phyloP scores from a whole-genome alignment of 2,113 vertebrate genomes.

The Dasyornis broadbenti region DNA sequence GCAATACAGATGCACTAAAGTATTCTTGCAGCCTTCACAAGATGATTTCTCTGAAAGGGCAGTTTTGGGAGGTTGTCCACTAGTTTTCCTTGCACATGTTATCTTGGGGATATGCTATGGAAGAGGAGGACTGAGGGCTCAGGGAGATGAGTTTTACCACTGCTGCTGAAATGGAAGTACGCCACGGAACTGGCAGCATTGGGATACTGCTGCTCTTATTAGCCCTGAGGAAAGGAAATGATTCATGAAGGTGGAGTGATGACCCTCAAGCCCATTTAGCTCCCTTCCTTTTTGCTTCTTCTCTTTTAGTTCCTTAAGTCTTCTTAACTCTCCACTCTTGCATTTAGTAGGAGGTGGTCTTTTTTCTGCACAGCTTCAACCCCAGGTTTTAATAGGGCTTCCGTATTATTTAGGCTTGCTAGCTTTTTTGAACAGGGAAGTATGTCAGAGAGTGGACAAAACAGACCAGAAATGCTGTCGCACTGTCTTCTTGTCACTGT shows the following conservation, averaged over 20 bases:
- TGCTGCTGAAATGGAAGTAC: background rate
- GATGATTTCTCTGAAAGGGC: background rate
- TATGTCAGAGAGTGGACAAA: background rate
- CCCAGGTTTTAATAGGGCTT: background rate
- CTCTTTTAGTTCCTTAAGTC: background rate
- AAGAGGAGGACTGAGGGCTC: background rate
- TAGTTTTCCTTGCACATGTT: background rate
- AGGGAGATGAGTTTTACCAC: background rate
- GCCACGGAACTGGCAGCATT: accelerated
- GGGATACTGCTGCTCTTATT: background rate
- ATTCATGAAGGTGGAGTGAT: background rate
- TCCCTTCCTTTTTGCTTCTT: background rate
- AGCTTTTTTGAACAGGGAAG: background rate
- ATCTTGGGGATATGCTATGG: background rate
- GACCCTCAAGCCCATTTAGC: background rate
- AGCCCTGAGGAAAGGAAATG: background rate
- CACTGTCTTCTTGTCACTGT: background rate
- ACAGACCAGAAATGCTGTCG: background rate
- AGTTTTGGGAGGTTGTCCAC: background rate
- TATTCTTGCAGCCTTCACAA: background rate
- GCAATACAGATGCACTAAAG: background rate
- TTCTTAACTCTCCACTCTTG: background rate
- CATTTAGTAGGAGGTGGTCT: background rate
- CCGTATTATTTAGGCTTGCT: background rate
- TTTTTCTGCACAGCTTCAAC: background rate